Evolutionary conservation across 1,140 invertebrate genomes (phyloP), one percentile per base, ranked within the genome.

Genomic region (Marisa cornuarietis): DNA sequence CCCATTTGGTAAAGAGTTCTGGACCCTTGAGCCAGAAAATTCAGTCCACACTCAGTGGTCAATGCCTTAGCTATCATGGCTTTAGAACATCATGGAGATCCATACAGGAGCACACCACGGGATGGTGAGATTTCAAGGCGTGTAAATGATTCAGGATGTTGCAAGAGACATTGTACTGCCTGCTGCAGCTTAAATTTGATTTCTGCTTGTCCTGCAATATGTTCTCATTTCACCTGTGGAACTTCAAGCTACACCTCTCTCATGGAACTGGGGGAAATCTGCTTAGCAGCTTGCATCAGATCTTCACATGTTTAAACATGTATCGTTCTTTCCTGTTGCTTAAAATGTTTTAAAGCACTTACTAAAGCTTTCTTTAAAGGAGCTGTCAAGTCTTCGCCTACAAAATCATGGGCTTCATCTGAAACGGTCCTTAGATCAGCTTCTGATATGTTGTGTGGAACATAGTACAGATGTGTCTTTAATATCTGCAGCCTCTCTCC

Each of bases 1-100:
- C 98, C 95, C 96, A 99, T 92, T 99, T 99, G 31, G 95, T 98
- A 90, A 99, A 98, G 72, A 99, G 91, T 90, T 99, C 93, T 14
- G 93, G 92, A 42, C 93, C 93, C 92, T 90, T 90, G 31, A 80
- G 88, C 87, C 52, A 99, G 92, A 88, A 92, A 92, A 83, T 92
- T 90, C 9, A 92, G 87, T 20, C 89, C 87, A 86, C 93, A 92
- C 74, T 93, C 92, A 77, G 91, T 92, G 24, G 95, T 94, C 51
- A 95, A 79, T 8, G 94, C 94, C 84, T 93, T 92, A 20, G 94
- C 94, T 26, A 95, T 91, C 80, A 93, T 93, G 13, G 95, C 95
- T 91, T 95, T 95, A 9, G 93, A 94, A 89, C 95, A 95, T 5
- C 95, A 95, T 2, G 95, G 95, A 26, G 95, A 95, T 5, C 95